Evolutionary conservation across 2,888 invertebrate genomes (phyloP).

Genomic region (Callinectes sapidus): DNA sequence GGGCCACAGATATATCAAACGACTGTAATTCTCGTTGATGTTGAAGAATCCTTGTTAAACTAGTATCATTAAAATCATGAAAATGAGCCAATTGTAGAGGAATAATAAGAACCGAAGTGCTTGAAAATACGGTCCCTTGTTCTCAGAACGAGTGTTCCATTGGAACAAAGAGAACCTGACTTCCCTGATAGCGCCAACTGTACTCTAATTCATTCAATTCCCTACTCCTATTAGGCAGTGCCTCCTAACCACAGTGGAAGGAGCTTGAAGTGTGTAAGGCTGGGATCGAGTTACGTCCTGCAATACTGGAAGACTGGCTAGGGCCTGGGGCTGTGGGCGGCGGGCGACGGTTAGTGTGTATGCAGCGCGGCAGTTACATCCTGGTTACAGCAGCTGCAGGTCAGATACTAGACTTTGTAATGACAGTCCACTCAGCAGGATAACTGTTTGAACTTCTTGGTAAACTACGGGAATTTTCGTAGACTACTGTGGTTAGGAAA

Average conservation of each 20-base stretch:
- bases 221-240: neutral
- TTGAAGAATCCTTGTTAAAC: too few relatives aligned
- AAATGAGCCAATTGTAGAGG: neutral
- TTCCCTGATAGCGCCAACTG: neutral
- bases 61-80: too few relatives aligned
- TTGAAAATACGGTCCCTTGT: too few relatives aligned
- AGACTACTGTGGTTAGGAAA: neutral
- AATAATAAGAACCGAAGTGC: neutral
- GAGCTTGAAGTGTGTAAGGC: neutral
- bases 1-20: too few relatives aligned
- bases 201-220: neutral
- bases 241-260: neutral
- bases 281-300: neutral
- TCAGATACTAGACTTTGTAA: neutral
- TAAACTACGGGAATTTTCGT: neutral
- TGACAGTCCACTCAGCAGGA: neutral
- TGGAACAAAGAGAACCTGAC: neutral
- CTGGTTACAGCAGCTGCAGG: neutral
- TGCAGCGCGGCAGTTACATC: neutral
- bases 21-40: too few relatives aligned
- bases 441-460: neutral
- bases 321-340: neutral
- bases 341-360: neutral
- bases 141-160: neutral
- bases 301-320: neutral